A percentile compares a stretch with the other conserved stretches of the same genome.
These are phyloP conservation scores for Mythimna ferrago DNA, from an alignment of 2,888 invertebrate species.

Conservation along the genomic window DNA sequence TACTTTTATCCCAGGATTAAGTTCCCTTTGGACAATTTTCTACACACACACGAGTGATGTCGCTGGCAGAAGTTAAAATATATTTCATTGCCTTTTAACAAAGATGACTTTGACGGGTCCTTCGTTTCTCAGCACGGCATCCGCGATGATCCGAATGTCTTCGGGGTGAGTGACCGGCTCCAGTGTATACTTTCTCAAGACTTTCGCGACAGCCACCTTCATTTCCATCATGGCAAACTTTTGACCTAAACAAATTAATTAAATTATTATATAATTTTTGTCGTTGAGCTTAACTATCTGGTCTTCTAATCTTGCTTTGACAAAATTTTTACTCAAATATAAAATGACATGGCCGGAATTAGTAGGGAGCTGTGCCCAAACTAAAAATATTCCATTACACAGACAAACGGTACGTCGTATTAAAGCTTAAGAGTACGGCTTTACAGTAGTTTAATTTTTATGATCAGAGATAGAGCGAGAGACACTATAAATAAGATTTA, in stretches of 20 bases:
- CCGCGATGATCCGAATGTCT: constrained; percentile 78
- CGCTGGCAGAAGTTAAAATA: too few species aligned
- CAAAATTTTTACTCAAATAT: neutral
- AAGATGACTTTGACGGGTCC: constrained; percentile 82
- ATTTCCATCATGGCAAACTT: constrained; percentile 92
- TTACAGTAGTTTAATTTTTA: too few species aligned
- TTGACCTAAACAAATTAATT: constrained; percentile 84
- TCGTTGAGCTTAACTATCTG: neutral
- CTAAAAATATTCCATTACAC: too few species aligned
- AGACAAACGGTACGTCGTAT: too few species aligned
- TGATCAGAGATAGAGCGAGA: too few species aligned
- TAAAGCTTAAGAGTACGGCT: too few species aligned
- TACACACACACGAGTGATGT: too few species aligned
- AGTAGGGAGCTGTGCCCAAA: too few species aligned
- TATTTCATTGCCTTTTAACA: constrained; percentile 63
- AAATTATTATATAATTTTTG: neutral
- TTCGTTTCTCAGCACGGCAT: constrained; percentile 81
- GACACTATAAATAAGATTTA: too few species aligned
- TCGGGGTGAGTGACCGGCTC: constrained; percentile 86
- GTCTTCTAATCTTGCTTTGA: neutral
- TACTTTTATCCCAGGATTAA: too few species aligned
- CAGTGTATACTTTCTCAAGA: constrained; percentile 87
- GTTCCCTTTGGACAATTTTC: too few species aligned
- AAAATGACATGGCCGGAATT: too few species aligned
- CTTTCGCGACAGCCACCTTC: constrained; percentile 88